A percentile compares a stretch with the other conserved stretches of the same genome.
Conservation (phyloP, 2,888 invertebrate genomes). For the Acheta domesticus region DNA sequence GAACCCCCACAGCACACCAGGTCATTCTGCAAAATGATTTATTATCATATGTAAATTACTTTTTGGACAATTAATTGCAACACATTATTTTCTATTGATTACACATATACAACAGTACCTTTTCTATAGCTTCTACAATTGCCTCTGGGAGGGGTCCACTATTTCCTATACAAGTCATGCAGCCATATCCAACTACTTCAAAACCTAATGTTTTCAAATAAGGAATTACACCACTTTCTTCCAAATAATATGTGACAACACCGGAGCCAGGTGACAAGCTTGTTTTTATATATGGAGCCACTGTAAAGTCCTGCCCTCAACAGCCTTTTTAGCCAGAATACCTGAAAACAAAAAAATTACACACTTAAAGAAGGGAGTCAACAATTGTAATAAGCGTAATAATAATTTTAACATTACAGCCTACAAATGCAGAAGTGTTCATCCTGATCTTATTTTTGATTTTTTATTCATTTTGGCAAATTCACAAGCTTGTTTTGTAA, state of each 20-base stretch:
- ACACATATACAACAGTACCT: constrained; percentile 50
- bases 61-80: not conserved
- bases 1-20: constrained; percentile 89
- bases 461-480: too few relatives aligned
- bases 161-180: constrained; percentile 99
- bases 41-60: not conserved
- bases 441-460: too few relatives aligned
- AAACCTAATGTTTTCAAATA: constrained; percentile 85
- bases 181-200: constrained; percentile 95
- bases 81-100: too few relatives aligned
- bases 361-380: not conserved
- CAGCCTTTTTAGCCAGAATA: constrained; percentile 88
- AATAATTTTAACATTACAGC: too few relatives aligned
- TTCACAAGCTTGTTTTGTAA: too few relatives aligned
- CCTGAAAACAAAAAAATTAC: constrained; percentile 50
- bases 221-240: constrained; percentile 88
- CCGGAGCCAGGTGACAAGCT: constrained; percentile 94
- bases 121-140: constrained; percentile 88
- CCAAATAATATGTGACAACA: constrained; percentile 86
- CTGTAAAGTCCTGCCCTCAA: constrained; percentile 83
- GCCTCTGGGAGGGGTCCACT: constrained; percentile 91
- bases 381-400: too few relatives aligned
- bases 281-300: constrained; percentile 93
- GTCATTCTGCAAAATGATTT: constrained; percentile 62
- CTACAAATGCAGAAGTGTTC: too few relatives aligned